A percentile compares a stretch with the other conserved stretches of the same genome.
phyloP scores from a whole-genome alignment of 2,888 invertebrate species.

The Elmis aenea region DNA sequence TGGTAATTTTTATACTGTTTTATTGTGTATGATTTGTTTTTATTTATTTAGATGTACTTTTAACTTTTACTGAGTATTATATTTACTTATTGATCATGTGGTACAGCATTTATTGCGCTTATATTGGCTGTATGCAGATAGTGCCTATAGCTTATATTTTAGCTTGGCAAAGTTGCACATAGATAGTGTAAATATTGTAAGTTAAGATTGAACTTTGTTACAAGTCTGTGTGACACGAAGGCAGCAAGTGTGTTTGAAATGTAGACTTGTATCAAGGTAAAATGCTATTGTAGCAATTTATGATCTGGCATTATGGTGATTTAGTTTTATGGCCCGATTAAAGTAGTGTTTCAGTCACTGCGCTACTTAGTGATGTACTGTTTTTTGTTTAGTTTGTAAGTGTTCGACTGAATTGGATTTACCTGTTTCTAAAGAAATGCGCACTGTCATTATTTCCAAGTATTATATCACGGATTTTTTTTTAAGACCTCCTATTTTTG shows the following conservation, averaged over 20 bases:
- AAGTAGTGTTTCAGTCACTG: constrained; percentile 8
- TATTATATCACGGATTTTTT: no score
- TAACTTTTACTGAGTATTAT: no score
- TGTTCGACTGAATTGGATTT: constrained; percentile 16
- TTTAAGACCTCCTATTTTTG: constrained; percentile 7
- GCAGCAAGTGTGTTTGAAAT: no score
- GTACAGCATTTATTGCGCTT: constrained; percentile 22
- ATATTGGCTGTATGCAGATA: constrained; percentile 38
- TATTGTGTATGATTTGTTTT: constrained; percentile 3
- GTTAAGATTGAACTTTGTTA: constrained; percentile 29
- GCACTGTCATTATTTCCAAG: not conserved
- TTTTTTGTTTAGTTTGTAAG: constrained; percentile 14
- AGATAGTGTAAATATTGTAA: constrained; percentile 34
- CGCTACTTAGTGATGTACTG: constrained; percentile 14
- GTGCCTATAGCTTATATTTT: constrained; percentile 43
- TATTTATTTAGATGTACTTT: no score
- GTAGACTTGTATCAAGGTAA: constrained; percentile 10
- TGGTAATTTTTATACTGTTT: no score
- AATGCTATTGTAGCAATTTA: constrained; percentile 1
- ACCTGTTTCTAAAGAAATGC: constrained; percentile 10
- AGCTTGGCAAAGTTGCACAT: constrained; percentile 40
- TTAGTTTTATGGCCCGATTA: constrained; percentile 12
- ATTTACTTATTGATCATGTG: no score
- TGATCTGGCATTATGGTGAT: constrained; percentile 17
- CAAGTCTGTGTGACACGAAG: no score